Conservation (phyloP, 2,888 invertebrate genomes). For the Crepidodera aurea region DNA sequence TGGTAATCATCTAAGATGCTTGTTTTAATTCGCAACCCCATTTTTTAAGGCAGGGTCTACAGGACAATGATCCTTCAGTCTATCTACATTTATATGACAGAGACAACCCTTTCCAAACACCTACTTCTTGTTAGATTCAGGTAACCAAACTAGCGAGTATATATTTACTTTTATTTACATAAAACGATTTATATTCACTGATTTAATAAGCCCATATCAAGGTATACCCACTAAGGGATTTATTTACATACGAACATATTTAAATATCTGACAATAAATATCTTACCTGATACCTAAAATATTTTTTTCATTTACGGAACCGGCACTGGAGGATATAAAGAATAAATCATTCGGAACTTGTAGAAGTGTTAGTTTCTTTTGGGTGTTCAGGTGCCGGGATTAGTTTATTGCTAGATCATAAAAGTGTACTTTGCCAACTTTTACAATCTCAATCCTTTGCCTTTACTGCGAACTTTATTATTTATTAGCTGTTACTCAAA, state of each 20-base stretch:
- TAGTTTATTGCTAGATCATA: constrained; percentile 51
- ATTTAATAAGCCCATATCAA: background rate
- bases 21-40: too few species aligned
- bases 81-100: too few species aligned
- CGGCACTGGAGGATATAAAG: constrained; percentile 44
- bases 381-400: constrained; percentile 51
- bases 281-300: constrained; percentile 7
- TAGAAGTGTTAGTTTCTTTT: constrained; percentile 54
- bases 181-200: background rate
- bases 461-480: constrained; percentile 44
- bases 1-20: too few species aligned
- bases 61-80: too few species aligned
- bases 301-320: constrained; percentile 8
- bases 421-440: constrained; percentile 49
- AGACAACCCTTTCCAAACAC: too few species aligned
- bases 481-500: constrained; percentile 42
- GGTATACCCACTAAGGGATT: background rate
- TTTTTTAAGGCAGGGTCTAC: too few species aligned
- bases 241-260: background rate
- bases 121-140: too few species aligned
- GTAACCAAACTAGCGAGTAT: too few species aligned
- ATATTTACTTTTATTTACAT: background rate
- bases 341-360: constrained; percentile 40
- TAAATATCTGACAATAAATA: background rate
- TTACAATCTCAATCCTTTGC: constrained; percentile 43